Base-by-base conservation (phyloP, 2,113 vertebrate species). In the Anser brachyrhynchus region DNA sequence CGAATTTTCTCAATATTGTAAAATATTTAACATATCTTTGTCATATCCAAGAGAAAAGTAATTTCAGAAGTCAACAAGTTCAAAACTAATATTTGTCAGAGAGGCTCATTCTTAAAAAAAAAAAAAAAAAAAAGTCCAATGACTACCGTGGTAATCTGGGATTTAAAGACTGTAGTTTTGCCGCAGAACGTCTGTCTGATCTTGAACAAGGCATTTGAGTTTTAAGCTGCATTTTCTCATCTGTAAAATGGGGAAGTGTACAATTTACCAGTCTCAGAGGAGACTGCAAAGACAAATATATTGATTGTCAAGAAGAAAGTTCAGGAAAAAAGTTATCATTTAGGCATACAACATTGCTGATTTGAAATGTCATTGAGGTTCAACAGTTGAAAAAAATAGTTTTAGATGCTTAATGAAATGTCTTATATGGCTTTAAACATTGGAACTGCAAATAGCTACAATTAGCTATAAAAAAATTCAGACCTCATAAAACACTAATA, bases 1-100 rank as follows among this genome's bases (percentile, higher is more conserved):
- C 64, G 57, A 84, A 84, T 94, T 92, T 90, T 75, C 62, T 49
- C 80, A 89, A 44, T 78, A 82, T 92, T 89, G 31, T 58, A 90
- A 80, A 49, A 31, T 29, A 62, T 82, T 93, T 93, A 94, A 89
- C 26, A 70, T 7, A 52, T 51, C n/a, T 92, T 73, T 90, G 80
- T 84, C 83, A 73, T 79, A 96, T 94, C 74, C 57, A 78, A 82
- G 44, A 0, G 39, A 95, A 73, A 95, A 93, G 76, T 51, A 72
- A 92, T 96, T 95, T 96, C 70, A 81, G 84, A 96, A 93, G 74
- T 89, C 86, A 94, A 82, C 46, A 90, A 84, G 52, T 80, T 93
- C 74, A 93, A 78, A 94, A 37, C 44, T 81, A 43, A 61, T 93
- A 67, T 87, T 91, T 95, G 90, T 87, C 73, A 80, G 85, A 73